Evolutionary conservation across 2,797 vertebrate species (phyloP).

Genomic region (Semotilus atromaculatus): DNA sequence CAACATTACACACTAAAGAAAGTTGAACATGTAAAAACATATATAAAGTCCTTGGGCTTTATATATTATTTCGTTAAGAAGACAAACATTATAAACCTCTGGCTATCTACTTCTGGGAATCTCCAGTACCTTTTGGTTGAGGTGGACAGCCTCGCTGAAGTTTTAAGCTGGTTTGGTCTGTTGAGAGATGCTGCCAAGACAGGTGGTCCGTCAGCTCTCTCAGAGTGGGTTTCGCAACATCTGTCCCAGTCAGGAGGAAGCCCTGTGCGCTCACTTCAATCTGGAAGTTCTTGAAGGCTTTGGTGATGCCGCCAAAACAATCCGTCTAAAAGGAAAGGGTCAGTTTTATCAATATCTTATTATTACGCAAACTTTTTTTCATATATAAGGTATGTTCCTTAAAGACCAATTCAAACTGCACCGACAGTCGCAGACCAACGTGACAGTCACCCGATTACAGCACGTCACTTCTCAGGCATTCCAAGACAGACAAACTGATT

Average conservation of each 20-base stretch:
- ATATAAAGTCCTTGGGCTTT: background rate
- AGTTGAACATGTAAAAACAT: background rate
- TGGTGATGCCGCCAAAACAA: conserved; percentile 32
- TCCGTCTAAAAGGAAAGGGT: conserved; percentile 25
- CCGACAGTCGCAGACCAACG: background rate
- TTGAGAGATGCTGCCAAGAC: conserved; percentile 80
- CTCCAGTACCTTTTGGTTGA: conserved; percentile 80
- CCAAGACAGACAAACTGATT: background rate
- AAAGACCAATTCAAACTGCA: background rate
- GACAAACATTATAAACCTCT: background rate
- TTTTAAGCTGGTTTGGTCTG: conserved; percentile 83
- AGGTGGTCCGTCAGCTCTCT: conserved; percentile 84
- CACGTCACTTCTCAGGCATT: background rate
- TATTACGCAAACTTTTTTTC: background rate
- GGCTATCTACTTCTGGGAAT: background rate
- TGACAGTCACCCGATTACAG: background rate
- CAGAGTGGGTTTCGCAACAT: conserved; percentile 74
- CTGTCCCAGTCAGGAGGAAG: conserved; percentile 81
- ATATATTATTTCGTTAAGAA: background rate
- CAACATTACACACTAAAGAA: background rate
- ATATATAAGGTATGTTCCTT: background rate
- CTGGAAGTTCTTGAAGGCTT: conserved; percentile 87
- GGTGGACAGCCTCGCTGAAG: conserved; percentile 85
- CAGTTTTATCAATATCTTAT: background rate
- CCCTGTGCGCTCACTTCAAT: conserved; percentile 75